Percentiles rank a stretch among this genome's conserved stretches.
These are phyloP conservation scores for Semnopithecus entellus DNA, from an alignment of 2,113 vertebrate species.

Conservation along the genomic window DNA sequence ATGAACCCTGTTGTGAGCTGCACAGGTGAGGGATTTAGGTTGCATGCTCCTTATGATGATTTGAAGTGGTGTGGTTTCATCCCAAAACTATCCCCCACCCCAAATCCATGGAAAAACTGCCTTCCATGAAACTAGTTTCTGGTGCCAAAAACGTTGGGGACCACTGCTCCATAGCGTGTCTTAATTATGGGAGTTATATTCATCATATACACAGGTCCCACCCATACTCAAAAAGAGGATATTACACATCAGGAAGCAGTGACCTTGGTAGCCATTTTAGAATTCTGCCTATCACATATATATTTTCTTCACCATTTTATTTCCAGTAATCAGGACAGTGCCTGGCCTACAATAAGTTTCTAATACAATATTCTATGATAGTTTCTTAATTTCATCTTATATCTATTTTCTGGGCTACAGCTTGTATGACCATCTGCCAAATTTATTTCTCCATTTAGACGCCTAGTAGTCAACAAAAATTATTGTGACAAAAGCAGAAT, in stretches of 20 bases:
- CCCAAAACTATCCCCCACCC: too few species aligned
- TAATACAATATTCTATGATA: not conserved
- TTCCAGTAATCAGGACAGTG: not conserved
- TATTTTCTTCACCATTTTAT: not conserved
- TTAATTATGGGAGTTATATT: not conserved
- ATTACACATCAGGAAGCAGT: not conserved
- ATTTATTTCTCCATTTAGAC: not conserved
- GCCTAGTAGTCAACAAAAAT: not conserved
- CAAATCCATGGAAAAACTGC: too few species aligned
- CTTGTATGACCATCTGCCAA: not conserved
- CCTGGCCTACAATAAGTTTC: not conserved
- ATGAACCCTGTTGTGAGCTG: too few species aligned
- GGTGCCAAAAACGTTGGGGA: too few species aligned
- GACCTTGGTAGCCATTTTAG: not conserved
- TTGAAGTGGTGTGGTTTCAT: too few species aligned
- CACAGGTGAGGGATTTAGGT: too few species aligned
- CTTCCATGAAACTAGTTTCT: too few species aligned
- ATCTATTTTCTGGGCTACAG: not conserved
- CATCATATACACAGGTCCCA: not conserved
- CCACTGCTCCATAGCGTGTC: not conserved
- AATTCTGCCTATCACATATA: not conserved
- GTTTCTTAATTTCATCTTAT: not conserved
- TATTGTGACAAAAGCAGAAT: not conserved
- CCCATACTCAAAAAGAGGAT: not conserved
- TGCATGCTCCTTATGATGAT: too few species aligned